Evolutionary conservation across 2,888 invertebrate species (phyloP).

Genomic region (Phragmatobia fuliginosa): DNA sequence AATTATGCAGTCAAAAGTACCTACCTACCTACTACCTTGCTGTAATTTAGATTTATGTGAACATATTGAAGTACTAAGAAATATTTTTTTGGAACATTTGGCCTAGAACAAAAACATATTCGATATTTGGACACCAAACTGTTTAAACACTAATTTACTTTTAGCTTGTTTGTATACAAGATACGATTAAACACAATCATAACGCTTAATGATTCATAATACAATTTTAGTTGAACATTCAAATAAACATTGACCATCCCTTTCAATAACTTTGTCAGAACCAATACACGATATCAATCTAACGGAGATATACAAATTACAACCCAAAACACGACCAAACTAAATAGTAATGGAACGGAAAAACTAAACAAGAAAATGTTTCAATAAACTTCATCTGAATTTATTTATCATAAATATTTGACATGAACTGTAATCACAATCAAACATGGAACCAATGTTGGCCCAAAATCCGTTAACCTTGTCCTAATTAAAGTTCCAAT

Average conservation of each 20-base stretch:
- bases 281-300: slow-evolving; percentile 41
- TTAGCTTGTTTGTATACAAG: too few relatives aligned
- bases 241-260: slow-evolving; percentile 5
- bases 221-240: background rate
- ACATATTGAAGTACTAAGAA: too few relatives aligned
- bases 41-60: too few relatives aligned
- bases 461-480: slow-evolving; percentile 73
- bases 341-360: background rate
- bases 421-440: background rate
- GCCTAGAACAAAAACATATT: too few relatives aligned
- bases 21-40: too few relatives aligned
- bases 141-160: too few relatives aligned
- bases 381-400: background rate
- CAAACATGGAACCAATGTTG: slow-evolving; percentile 58
- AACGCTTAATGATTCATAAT: background rate
- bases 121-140: too few relatives aligned
- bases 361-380: background rate
- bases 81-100: too few relatives aligned
- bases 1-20: too few relatives aligned
- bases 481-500: slow-evolving; percentile 84
- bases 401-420: background rate
- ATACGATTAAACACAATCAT: background rate
- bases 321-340: background rate
- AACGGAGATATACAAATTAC: slow-evolving; percentile 25
- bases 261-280: slow-evolving; percentile 7